Percentiles rank a stretch among this genome's conserved stretches.
Evolutionary conservation across 1,140 invertebrate species (phyloP).

Genomic region (Microvelia longipes): DNA sequence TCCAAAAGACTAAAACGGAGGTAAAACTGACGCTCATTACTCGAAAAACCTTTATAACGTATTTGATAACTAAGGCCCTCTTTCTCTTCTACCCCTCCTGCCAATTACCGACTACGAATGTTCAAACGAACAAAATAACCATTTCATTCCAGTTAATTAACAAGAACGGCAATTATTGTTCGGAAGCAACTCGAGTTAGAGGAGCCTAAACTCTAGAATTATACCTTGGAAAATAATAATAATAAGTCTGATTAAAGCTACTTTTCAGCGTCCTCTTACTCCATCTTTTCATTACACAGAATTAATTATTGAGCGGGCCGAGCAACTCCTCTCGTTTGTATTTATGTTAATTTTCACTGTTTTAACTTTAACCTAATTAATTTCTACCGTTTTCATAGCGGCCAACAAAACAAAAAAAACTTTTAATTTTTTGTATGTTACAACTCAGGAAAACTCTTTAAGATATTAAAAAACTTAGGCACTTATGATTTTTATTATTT

Average conservation of each 20-base stretch:
- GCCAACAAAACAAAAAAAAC: too few relatives aligned
- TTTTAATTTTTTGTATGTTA: background rate
- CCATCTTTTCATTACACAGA: background rate
- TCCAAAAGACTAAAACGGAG: conserved; percentile 8
- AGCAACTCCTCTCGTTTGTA: background rate
- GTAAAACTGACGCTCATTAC: conserved; percentile 14
- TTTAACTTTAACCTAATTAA: conserved; percentile 2
- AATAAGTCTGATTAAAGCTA: conserved; percentile 8
- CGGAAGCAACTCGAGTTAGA: conserved; percentile 4
- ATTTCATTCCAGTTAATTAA: conserved; percentile 16
- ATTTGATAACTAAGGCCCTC: conserved; percentile 13
- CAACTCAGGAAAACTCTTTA: background rate
- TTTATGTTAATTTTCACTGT: conserved; percentile 3
- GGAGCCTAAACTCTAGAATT: conserved; percentile 9
- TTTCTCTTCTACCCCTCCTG: conserved; percentile 10
- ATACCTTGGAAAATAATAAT: conserved; percentile 6
- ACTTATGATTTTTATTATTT: background rate
- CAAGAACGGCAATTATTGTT: conserved; percentile 14
- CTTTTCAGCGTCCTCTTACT: background rate
- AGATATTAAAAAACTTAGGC: background rate
- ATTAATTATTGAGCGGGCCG: conserved; percentile 4
- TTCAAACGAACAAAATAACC: conserved; percentile 17
- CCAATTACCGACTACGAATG: conserved; percentile 17
- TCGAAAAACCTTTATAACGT: conserved; percentile 15
- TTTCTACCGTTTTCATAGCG: background rate